A percentile compares a stretch with the other conserved stretches of the same genome.
Conservation (phyloP, 1,140 invertebrate genomes). For the Dysdera silvatica region DNA sequence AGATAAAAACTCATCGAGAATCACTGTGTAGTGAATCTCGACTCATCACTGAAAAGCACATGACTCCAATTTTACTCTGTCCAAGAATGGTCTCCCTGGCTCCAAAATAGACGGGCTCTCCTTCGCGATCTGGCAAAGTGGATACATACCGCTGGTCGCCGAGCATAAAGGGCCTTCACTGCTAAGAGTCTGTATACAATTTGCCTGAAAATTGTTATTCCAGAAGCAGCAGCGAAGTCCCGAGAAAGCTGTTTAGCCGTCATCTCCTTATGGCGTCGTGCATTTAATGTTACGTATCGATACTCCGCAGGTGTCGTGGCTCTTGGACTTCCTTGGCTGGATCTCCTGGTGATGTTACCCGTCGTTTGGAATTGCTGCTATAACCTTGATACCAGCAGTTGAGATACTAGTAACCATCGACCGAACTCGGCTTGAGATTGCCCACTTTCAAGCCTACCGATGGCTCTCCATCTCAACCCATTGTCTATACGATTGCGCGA, state of each 20-base stretch:
- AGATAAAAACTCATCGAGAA: not conserved
- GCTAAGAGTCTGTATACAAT: not conserved
- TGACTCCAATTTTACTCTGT: not conserved
- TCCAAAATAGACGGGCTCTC: not conserved
- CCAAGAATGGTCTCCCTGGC: not conserved
- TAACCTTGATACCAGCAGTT: not conserved
- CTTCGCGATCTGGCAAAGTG: not conserved
- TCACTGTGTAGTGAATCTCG: not conserved
- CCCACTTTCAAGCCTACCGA: not conserved
- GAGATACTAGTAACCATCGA: not conserved
- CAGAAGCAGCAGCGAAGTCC: not conserved
- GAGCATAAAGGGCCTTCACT: not conserved
- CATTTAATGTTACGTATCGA: not conserved
- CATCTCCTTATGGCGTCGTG: not conserved
- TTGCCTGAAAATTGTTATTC: not conserved
- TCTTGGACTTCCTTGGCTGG: not conserved
- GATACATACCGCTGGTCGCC: not conserved
- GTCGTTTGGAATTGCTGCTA: not conserved
- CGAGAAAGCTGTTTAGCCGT: not conserved
- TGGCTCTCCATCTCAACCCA: not conserved
- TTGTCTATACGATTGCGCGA: too few species aligned
- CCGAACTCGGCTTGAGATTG: not conserved
- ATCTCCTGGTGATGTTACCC: not conserved
- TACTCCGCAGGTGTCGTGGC: not conserved
- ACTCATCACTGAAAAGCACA: not conserved